A percentile compares a stretch with the other conserved stretches of the same genome.
phyloP scores from a whole-genome alignment of 2,888 invertebrate genomes.

The Adelognathus sp. region DNA sequence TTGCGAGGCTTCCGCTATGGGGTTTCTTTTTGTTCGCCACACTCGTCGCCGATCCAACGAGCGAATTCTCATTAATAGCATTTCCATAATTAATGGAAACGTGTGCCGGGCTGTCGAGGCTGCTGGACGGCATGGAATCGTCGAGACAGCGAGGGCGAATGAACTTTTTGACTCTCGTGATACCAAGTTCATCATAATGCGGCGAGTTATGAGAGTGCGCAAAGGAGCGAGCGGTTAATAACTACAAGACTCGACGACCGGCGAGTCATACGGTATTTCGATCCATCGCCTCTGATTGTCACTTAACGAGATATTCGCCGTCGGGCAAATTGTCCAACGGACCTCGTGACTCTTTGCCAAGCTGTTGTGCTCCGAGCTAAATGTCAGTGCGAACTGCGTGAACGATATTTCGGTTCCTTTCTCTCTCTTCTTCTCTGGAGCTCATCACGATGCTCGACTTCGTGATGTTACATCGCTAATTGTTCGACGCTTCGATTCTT shows the following conservation, averaged over 20 bases:
- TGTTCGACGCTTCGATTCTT: slow-evolving; percentile 74
- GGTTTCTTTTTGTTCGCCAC: not conserved
- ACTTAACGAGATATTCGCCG: slow-evolving; percentile 78
- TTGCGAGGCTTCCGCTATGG: not conserved
- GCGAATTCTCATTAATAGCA: slow-evolving; percentile 51
- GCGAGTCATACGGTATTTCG: slow-evolving; percentile 71
- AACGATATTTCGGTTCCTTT: not conserved
- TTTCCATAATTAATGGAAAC: slow-evolving; percentile 49
- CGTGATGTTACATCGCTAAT: slow-evolving; percentile 73
- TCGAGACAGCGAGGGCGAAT: not conserved
- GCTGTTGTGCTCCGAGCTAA: not conserved
- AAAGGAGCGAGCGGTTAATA: slow-evolving; percentile 27
- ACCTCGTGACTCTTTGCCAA: slow-evolving; percentile 6
- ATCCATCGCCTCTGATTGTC: slow-evolving; percentile 76
- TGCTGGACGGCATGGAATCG: not conserved
- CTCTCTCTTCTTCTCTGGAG: not conserved
- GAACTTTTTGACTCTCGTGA: slow-evolving; percentile 15
- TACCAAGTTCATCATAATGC: not conserved
- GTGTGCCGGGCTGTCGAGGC: not conserved
- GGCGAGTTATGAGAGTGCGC: slow-evolving; percentile 4
- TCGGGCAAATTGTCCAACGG: slow-evolving; percentile 73
- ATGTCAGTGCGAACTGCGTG: slow-evolving; percentile 6
- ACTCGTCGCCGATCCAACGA: not conserved
- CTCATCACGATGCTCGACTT: slow-evolving; percentile 64
- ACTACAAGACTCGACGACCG: slow-evolving; percentile 53